These are phyloP conservation scores for Drosophila grimshawi DNA, from an alignment of 1,140 invertebrate genomes.

Conservation along the genomic window DNA sequence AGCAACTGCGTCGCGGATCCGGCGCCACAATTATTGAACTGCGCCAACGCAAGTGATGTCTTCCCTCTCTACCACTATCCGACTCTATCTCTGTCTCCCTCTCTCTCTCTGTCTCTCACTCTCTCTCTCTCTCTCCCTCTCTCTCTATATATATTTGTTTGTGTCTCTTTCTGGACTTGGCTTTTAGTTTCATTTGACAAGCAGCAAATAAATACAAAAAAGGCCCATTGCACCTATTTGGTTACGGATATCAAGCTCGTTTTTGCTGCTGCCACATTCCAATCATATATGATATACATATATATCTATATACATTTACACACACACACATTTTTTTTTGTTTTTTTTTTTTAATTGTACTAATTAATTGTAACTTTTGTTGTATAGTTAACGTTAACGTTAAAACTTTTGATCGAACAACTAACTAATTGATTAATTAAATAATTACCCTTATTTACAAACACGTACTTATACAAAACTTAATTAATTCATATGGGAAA, in stretches of 20 bases:
- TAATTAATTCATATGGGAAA: constrained; percentile 27
- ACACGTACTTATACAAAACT: constrained; percentile 35
- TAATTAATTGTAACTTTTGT: constrained; percentile 45
- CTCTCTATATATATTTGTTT: too few species aligned
- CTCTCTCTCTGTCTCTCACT: background rate
- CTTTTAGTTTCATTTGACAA: constrained; percentile 84
- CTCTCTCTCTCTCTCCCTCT: constrained; percentile 10
- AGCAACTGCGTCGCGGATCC: constrained; percentile 62
- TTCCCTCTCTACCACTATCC: background rate
- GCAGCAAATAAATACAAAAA: constrained; percentile 82
- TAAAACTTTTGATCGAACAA: constrained; percentile 14
- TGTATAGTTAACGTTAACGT: constrained; percentile 45
- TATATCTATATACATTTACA: constrained; percentile 12
- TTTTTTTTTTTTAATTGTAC: constrained; percentile 43
- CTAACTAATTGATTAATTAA: constrained; percentile 44
- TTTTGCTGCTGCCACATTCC: constrained; percentile 36
- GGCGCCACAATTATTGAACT: constrained; percentile 69
- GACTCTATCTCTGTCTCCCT: constrained; percentile 14
- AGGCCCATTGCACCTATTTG: constrained; percentile 32
- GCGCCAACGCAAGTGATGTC: constrained; percentile 64
- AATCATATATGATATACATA: background rate
- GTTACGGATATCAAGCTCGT: background rate
- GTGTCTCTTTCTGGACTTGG: constrained; percentile 42
- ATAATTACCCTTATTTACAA: constrained; percentile 34
- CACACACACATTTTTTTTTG: constrained; percentile 26